Evolutionary conservation across 1,140 invertebrate species (phyloP), one percentile per base, ranked within the genome.

Genomic region (Musca domestica): DNA sequence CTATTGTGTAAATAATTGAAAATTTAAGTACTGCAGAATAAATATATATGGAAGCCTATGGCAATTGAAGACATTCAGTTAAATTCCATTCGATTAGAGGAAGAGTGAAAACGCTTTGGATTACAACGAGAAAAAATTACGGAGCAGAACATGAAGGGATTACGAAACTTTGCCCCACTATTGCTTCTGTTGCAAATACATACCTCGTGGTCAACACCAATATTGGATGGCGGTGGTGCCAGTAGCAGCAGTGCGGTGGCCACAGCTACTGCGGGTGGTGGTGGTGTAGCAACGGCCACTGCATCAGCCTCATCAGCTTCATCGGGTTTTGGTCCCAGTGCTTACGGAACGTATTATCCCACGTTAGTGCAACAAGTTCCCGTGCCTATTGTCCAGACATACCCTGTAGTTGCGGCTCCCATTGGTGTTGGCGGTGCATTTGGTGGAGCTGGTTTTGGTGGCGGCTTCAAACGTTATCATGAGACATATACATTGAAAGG

Each of bases 401-500:
- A 67, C 48, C 67, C 70, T n/a, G 64, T 71, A 22, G 14, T 64
- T n/a, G 9, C 76, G 73, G n/a, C 67, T 48, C 19, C 15, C 30
- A 6, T 41, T 68, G 61, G 54, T 56, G 10, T 68, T 61, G 76
- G 73, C n/a, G 75, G 70, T 17, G 74, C 64, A 0, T 22, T 71
- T 27, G 25, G 30, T 19, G 69, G 67, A 7, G 61, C 71, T 25
- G 77, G 76, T 19, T 73, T 73, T 20, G 76, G 74, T 7, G 76
- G 73, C 1, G 76, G 74, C 0, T 77, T 80, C 41, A 74, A 74
- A 48, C 76, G 68, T 34, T 80, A 78, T 67, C 78, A 68, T n/a
- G 78, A 80, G 15, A 76, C 64, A 20, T 64, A 71, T 47, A 70
- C 72, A 0, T 56, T 80, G 2, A 47, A 74, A 47, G 76, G 71